Evolutionary conservation across 2,797 vertebrate species (phyloP).

Genomic region (Lepus oiostolus): DNA sequence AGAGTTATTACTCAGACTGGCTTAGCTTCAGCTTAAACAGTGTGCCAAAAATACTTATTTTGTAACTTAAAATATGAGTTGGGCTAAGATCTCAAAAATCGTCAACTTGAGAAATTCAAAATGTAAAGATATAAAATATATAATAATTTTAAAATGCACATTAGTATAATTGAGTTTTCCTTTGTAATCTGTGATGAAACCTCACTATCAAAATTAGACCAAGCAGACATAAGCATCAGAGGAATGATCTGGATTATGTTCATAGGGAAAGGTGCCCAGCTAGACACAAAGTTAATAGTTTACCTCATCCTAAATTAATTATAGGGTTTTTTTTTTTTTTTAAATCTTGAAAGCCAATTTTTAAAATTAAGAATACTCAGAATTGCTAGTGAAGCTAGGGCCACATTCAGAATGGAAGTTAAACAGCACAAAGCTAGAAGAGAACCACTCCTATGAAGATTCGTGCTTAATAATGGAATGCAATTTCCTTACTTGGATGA

Average conservation of each 20-base stretch:
- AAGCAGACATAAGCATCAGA: background rate
- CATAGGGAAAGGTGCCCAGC: conserved; percentile 44
- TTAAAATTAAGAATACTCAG: conserved; percentile 65
- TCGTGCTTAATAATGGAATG: conserved; percentile 44
- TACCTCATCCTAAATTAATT: conserved; percentile 67
- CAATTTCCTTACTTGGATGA: conserved; percentile 27
- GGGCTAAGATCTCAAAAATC: conserved; percentile 61
- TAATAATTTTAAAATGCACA: conserved; percentile 44
- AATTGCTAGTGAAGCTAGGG: conserved; percentile 56
- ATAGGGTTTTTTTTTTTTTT: conserved; percentile 20
- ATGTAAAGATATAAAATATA: conserved; percentile 56
- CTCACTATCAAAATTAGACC: conserved; percentile 27
- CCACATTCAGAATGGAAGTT: conserved; percentile 69
- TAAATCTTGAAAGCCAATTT: conserved; percentile 59
- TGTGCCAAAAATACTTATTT: conserved; percentile 59
- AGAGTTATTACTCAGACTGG: conserved; percentile 65
- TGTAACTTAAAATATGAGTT: conserved; percentile 60
- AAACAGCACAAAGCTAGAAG: conserved; percentile 61
- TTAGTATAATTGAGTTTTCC: conserved; percentile 33
- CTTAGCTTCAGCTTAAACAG: conserved; percentile 77
- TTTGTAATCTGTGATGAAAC: conserved; percentile 66
- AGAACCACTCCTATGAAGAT: conserved; percentile 33
- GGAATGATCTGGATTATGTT: background rate
- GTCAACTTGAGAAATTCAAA: conserved; percentile 13
- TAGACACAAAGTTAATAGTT: conserved; percentile 68